Evolutionary conservation across 2,888 invertebrate species (phyloP).

Genomic region (Acronicta psi): DNA sequence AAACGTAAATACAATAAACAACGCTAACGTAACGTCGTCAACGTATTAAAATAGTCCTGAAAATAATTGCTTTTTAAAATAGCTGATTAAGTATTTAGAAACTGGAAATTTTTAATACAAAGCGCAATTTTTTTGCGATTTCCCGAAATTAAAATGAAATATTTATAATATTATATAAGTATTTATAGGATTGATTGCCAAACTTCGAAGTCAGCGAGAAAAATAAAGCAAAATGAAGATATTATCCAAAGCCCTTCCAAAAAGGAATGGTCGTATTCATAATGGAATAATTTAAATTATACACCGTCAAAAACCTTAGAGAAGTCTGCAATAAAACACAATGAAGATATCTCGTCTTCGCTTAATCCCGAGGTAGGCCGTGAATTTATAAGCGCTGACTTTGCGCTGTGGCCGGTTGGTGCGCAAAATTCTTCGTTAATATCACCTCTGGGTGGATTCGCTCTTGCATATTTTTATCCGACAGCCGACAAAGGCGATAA

Average conservation of each 20-base stretch:
- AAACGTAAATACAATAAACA: no score
- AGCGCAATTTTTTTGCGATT: no score
- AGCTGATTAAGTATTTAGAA: no score
- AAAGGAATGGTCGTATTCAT: slow-evolving; percentile 64
- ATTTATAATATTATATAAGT: no score
- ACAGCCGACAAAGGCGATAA: not conserved
- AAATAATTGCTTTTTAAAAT: no score
- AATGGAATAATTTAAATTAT: slow-evolving; percentile 81
- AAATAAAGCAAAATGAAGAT: slow-evolving; percentile 48
- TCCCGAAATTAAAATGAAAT: no score
- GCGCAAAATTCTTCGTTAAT: slow-evolving; percentile 55
- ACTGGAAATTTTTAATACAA: no score
- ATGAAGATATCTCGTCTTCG: slow-evolving; percentile 70
- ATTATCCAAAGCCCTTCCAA: slow-evolving; percentile 51
- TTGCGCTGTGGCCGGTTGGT: slow-evolving; percentile 74
- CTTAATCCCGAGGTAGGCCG: slow-evolving; percentile 73
- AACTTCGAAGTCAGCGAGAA: slow-evolving; percentile 33
- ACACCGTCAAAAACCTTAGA: slow-evolving; percentile 70
- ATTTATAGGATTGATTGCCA: not conserved
- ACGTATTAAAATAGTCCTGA: no score
- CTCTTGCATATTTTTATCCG: slow-evolving; percentile 32
- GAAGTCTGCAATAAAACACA: slow-evolving; percentile 77
- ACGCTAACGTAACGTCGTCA: no score
- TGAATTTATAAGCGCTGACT: slow-evolving; percentile 75
- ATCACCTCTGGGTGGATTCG: slow-evolving; percentile 31